These are phyloP conservation scores for Lysiphlebus fabarum DNA, from an alignment of 1,140 invertebrate species.

Conservation along the genomic window DNA sequence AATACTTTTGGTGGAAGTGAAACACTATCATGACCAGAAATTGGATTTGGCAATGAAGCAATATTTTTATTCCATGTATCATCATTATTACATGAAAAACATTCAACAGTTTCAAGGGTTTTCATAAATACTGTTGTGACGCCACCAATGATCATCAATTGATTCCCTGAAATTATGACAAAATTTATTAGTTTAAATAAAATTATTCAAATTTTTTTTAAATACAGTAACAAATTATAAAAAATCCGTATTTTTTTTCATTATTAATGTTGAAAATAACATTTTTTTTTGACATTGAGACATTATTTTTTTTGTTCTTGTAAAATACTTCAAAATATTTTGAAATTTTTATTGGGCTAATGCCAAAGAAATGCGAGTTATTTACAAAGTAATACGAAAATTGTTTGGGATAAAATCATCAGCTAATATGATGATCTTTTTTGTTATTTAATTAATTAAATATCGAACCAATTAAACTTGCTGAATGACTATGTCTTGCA, in stretches of 20 bases:
- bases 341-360: no score
- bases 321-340: conserved; percentile 14
- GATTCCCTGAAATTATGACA: conserved; percentile 35
- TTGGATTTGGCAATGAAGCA: conserved; percentile 54
- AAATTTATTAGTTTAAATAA: no score
- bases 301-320: conserved; percentile 2
- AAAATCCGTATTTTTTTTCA: neutral
- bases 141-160: conserved; percentile 62
- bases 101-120: conserved; percentile 61
- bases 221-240: no score
- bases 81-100: conserved; percentile 56
- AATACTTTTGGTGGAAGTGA: conserved; percentile 56
- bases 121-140: conserved; percentile 62
- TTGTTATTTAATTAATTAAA: neutral
- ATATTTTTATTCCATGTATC: conserved; percentile 60
- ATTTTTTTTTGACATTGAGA: neutral
- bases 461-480: conserved; percentile 58
- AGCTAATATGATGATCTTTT: no score
- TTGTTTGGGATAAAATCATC: no score
- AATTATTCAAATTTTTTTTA: no score
- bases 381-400: no score
- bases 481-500: conserved; percentile 61
- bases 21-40: conserved; percentile 60
- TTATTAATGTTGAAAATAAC: neutral
- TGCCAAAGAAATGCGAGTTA: no score